These are phyloP conservation scores for Drosophila mayri DNA, from an alignment of 1,140 invertebrate species.

Conservation along the genomic window DNA sequence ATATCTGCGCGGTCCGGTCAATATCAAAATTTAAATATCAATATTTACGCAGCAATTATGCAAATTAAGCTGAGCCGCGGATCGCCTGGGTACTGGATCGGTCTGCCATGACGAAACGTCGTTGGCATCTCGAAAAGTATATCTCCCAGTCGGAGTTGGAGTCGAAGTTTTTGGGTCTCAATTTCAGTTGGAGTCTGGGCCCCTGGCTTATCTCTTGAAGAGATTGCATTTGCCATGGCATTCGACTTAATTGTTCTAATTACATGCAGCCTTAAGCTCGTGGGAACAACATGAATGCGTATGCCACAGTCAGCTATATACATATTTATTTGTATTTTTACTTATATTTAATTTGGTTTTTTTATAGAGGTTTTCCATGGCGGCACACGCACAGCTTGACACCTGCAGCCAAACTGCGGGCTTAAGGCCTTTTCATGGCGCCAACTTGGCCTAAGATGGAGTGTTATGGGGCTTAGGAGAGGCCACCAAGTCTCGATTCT, in stretches of 20 bases:
- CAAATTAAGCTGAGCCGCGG: conserved; percentile 77
- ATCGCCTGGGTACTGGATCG: conserved; percentile 11
- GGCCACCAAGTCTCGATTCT: conserved; percentile 1
- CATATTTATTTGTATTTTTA: conserved; percentile 13
- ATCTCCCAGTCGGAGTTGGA: neutral
- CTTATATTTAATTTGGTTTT: conserved; percentile 6
- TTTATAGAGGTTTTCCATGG: conserved; percentile 27
- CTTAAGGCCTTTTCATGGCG: conserved; percentile 32
- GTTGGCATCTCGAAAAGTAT: conserved; percentile 60
- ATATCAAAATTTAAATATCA: conserved; percentile 82
- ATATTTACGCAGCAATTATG: conserved; percentile 84
- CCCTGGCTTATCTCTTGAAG: conserved; percentile 39
- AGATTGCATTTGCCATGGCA: conserved; percentile 55
- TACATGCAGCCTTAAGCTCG: conserved; percentile 54
- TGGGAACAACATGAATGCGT: conserved; percentile 64
- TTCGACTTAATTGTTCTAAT: conserved; percentile 79
- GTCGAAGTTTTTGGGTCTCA: neutral
- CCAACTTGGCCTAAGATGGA: conserved; percentile 21
- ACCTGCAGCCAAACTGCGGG: conserved; percentile 52
- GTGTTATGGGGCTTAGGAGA: conserved; percentile 9
- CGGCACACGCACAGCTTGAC: conserved; percentile 79
- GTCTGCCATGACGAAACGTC: conserved; percentile 62
- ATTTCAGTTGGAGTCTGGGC: conserved; percentile 2
- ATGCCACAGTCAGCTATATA: conserved; percentile 25
- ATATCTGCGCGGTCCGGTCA: conserved; percentile 60